These are phyloP conservation scores for Hypanus sabinus DNA, from an alignment of 2,113 vertebrate genomes.

Conservation along the genomic window DNA sequence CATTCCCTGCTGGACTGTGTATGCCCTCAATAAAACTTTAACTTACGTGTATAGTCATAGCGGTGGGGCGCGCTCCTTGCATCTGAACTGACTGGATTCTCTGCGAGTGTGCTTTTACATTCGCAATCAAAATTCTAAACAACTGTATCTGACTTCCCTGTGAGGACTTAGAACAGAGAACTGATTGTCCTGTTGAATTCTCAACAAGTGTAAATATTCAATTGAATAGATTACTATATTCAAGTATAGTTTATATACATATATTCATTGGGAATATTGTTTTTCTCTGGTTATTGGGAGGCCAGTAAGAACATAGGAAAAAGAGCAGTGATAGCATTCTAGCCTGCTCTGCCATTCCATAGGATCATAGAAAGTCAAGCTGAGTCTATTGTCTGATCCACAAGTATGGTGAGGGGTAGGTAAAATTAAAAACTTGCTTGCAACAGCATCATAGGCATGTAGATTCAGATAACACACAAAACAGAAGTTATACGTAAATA, in stretches of 20 bases:
- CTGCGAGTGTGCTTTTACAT: neutral
- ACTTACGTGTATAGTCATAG: neutral
- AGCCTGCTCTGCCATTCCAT: no score
- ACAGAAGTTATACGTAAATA: no score
- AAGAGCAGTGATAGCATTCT: no score
- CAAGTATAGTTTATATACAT: neutral
- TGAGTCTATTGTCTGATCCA: no score
- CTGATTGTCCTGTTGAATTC: neutral
- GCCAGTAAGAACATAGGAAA: no score
- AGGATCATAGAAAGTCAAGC: no score
- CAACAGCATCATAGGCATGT: no score
- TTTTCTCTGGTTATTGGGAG: no score
- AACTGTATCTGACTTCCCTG: neutral
- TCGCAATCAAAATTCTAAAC: neutral
- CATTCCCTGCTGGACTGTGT: neutral
- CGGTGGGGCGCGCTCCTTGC: neutral
- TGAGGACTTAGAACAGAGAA: neutral
- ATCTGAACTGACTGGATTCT: no score
- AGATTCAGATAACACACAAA: no score
- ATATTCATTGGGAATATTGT: neutral
- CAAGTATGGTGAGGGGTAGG: no score
- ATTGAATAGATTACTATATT: neutral
- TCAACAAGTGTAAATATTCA: neutral
- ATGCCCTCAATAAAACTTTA: neutral
- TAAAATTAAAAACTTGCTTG: no score